Evolutionary conservation across 1,140 invertebrate species (phyloP).

Genomic region (Yoshiicerus persimilis): DNA sequence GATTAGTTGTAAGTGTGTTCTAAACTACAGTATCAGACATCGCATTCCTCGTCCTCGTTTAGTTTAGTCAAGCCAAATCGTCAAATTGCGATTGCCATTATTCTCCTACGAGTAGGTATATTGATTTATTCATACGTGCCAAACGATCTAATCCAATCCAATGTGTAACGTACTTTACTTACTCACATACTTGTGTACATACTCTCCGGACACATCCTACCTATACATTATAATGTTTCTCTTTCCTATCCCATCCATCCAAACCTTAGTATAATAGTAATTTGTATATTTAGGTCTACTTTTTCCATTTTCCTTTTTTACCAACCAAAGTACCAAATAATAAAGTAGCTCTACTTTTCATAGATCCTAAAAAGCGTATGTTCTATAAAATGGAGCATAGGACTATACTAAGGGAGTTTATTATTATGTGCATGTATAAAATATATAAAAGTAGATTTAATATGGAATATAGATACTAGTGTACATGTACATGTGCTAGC

Average conservation of each 20-base stretch:
- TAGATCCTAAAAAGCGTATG: too few species aligned
- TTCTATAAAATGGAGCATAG: too few species aligned
- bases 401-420: too few species aligned
- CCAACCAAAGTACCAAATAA: too few species aligned
- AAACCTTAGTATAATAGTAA: background rate
- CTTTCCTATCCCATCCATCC: background rate
- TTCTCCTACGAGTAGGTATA: conserved; percentile 5
- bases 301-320: too few species aligned
- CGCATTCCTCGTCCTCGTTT: background rate
- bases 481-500: too few species aligned
- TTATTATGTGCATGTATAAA: too few species aligned
- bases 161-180: background rate
- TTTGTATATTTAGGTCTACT: background rate
- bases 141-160: background rate
- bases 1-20: background rate
- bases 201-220: too few species aligned
- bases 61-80: background rate
- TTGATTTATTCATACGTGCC: conserved; percentile 22
- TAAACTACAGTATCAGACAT: background rate
- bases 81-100: conserved; percentile 1
- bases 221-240: background rate
- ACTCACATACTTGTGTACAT: background rate
- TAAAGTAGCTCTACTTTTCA: too few species aligned
- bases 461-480: too few species aligned
- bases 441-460: too few species aligned